Base-by-base conservation (phyloP, 1,140 invertebrate genomes). In the Conus ventricosus region DNA sequence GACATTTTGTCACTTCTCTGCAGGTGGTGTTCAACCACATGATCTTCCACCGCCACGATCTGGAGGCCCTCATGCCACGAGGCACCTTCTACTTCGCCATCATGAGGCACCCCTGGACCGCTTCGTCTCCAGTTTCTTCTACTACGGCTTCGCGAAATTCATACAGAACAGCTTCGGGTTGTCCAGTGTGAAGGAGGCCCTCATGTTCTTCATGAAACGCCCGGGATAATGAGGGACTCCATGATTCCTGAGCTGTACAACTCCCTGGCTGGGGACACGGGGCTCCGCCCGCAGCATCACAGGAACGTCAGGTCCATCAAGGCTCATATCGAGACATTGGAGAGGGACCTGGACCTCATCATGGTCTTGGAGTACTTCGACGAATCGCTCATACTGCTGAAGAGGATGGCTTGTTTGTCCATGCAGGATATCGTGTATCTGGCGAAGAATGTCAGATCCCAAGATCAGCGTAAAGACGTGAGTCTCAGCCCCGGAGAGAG, bases 311-410 rank as follows among this genome's bases (percentile, higher is more conserved):
- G 20, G 4, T 55, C 55, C 54, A 82, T 91, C 7, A 20, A 54
- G 5, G 60, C 80, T 5, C 91, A 92, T 76, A 87, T 91, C 54
- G 27, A 71, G 8, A 67, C 39, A 5, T 51, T 96, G 0, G 95
- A 96, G 20, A 88, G 87, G n/a, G 90, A 95, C 20, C 96, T 96
- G 90, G 93, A 95, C 89, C 92, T 96, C 6, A 94, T 96, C 51
- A 93, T 96, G 94, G 93, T 96, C 8, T 91, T 95, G 5, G 96
- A 96, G 91, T 93, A 95, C 85, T 95, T 96, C 92, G 96, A 96
- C 89, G 95, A 96, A 89, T 96, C 96, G 5, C 91, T 96, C 57
- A 93, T 96, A 67, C 90, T 96, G 10, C 89, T 96, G 63, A 93
- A 93, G 63, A 91, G 96, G 83, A 89, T 94, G 8, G 93, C 96